Evolutionary conservation across 2,888 invertebrate species (phyloP), one percentile per base, ranked within the genome.

Genomic region (Spisula subtruncata): DNA sequence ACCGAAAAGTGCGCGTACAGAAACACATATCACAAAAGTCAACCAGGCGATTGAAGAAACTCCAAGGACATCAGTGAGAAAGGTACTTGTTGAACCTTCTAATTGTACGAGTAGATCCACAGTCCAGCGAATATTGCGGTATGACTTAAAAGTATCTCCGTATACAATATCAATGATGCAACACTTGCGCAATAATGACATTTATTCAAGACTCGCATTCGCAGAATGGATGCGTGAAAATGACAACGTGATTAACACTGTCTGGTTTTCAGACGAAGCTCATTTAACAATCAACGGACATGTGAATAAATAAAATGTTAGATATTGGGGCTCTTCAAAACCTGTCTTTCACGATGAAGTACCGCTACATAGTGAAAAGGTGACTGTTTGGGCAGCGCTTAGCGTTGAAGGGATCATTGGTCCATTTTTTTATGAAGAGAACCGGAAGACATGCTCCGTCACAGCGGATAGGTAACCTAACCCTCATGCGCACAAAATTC

Each of bases 131-230:
- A 82, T 82, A 0, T n/a, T 56, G 18, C 56, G 35, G 32, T 82
- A 32, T 32, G 82, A 82, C 16, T 32, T 82, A 12, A 82, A 82
- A 56, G 6, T 29, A 1, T 56, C 2, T 32, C 85, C 51, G 6
- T 85, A 85, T 35, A 85, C 79, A 54, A 79, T 85, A 25, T 46
- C 71, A 29, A n/a, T 85, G 8, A 56, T 82, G 56, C 82, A 56
- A 10, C 82, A 82, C 35, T 35, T 82, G 20, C 32, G 32, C 18
- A 56, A 82, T 18, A 18, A 8, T 18, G 82, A 82, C 82, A 35
- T 82, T 18, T 82, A 32, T 18, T 51, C 35, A 56, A 54, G 82
- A 35, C 18, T 82, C 12, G 82, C 32, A 32, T 82, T 82, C 32
- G 82, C 82, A 29, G 32, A 82, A 51, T 82, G 82, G 82, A 29